Evolutionary conservation across 2,797 vertebrate genomes (phyloP).

Genomic region (Miichthys miiuy): DNA sequence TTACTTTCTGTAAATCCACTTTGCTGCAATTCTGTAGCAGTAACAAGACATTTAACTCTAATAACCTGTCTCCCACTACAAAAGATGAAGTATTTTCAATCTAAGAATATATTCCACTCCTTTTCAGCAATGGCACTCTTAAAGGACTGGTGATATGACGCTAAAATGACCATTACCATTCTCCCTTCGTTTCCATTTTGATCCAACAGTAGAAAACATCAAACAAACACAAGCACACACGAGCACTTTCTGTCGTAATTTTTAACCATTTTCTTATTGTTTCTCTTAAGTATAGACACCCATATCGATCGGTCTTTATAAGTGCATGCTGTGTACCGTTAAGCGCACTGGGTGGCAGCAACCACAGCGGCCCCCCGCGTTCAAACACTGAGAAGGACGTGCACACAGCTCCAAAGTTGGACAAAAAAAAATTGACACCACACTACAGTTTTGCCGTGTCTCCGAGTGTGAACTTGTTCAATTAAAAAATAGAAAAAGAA

Average conservation of each 20-base stretch:
- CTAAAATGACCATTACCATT: too few species aligned
- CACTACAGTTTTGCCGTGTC: background rate
- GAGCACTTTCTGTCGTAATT: background rate
- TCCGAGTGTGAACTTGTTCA: background rate
- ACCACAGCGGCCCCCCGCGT: background rate
- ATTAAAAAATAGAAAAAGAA: background rate
- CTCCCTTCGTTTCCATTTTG: background rate
- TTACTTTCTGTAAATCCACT: too few species aligned
- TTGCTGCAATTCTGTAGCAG: too few species aligned
- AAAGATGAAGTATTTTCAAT: too few species aligned
- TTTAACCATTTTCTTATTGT: background rate
- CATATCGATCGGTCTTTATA: slow-evolving; percentile 3
- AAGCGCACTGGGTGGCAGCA: background rate
- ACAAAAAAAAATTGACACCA: background rate
- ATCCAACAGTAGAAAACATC: background rate
- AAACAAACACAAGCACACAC: background rate
- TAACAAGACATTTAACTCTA: too few species aligned
- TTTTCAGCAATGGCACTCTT: too few species aligned
- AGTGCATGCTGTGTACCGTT: background rate
- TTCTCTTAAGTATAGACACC: background rate
- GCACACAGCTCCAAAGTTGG: background rate
- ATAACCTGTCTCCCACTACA: too few species aligned
- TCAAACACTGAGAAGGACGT: background rate
- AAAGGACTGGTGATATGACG: too few species aligned
- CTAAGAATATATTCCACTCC: too few species aligned